phyloP scores from a whole-genome alignment of 1,140 invertebrate species.

The Nasonia vitripennis region DNA sequence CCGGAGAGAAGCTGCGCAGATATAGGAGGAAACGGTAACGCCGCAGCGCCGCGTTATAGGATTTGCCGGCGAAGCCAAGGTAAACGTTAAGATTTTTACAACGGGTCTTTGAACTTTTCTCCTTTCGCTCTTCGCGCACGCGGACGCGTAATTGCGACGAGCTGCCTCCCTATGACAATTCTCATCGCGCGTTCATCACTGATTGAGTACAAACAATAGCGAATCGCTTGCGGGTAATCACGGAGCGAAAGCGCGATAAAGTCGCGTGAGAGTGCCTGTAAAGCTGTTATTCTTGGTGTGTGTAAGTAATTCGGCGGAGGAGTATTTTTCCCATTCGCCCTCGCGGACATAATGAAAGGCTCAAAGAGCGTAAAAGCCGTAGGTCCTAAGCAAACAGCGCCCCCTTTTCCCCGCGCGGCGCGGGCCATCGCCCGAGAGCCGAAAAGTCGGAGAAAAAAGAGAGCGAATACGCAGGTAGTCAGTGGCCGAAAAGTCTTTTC shows the following conservation, averaged over 20 bases:
- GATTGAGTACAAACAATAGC: not conserved
- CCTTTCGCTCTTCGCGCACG: not conserved
- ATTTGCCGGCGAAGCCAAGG: conserved; percentile 12
- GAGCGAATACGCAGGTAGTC: not conserved
- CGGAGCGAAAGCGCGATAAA: not conserved
- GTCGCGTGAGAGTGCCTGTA: not conserved
- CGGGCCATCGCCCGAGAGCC: not conserved
- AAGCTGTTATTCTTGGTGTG: conserved; percentile 23
- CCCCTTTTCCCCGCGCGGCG: not conserved
- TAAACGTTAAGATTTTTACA: conserved; percentile 31
- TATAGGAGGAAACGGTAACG: not conserved
- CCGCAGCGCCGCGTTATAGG: not conserved
- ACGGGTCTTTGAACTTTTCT: conserved; percentile 24
- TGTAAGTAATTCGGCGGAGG: conserved; percentile 16
- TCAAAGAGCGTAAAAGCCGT: conserved; percentile 44
- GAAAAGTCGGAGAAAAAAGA: conserved; percentile 17
- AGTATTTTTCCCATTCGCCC: conserved; percentile 28
- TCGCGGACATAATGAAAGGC: conserved; percentile 41
- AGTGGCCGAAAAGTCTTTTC: conserved; percentile 21
- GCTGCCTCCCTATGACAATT: no score
- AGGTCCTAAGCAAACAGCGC: conserved; percentile 44
- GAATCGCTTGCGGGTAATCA: not conserved
- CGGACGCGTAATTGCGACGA: not conserved
- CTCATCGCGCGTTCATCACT: no score
- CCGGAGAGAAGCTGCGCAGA: not conserved